These are phyloP conservation scores for Ictalurus furcatus DNA, from an alignment of 2,113 vertebrate species.

Conservation along the genomic window DNA sequence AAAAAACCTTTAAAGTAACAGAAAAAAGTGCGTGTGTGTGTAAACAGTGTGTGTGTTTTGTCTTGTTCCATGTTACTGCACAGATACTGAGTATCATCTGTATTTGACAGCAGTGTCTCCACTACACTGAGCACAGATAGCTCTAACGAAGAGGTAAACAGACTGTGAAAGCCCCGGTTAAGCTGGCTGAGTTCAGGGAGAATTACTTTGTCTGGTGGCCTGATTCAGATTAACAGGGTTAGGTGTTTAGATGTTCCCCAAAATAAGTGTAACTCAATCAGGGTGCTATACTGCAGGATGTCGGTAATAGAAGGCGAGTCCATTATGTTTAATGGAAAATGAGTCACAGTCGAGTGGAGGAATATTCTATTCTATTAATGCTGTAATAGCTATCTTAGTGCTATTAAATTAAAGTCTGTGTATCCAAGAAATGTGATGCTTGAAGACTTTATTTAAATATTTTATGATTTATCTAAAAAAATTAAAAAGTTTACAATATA, in stretches of 20 bases:
- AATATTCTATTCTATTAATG: background rate
- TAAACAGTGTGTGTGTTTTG: background rate
- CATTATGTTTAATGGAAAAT: background rate
- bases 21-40: constrained; percentile 10
- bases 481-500: background rate
- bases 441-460: background rate
- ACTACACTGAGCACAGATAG: constrained; percentile 36
- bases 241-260: background rate
- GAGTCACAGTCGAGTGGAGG: background rate
- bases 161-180: constrained; percentile 30
- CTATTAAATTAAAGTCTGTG: background rate
- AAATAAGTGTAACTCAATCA: constrained; percentile 7
- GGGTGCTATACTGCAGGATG: background rate
- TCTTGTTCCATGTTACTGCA: constrained; percentile 42
- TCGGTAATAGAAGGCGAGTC: background rate
- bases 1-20: constrained; percentile 5
- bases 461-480: background rate
- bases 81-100: constrained; percentile 39
- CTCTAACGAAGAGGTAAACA: constrained; percentile 17
- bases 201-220: background rate
- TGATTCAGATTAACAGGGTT: background rate
- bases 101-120: constrained; percentile 43
- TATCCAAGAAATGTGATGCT: background rate
- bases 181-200: constrained; percentile 23
- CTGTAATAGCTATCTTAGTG: background rate